Evolutionary conservation across 1,140 invertebrate genomes (phyloP).

Genomic region (Cecropterus lyciades): DNA sequence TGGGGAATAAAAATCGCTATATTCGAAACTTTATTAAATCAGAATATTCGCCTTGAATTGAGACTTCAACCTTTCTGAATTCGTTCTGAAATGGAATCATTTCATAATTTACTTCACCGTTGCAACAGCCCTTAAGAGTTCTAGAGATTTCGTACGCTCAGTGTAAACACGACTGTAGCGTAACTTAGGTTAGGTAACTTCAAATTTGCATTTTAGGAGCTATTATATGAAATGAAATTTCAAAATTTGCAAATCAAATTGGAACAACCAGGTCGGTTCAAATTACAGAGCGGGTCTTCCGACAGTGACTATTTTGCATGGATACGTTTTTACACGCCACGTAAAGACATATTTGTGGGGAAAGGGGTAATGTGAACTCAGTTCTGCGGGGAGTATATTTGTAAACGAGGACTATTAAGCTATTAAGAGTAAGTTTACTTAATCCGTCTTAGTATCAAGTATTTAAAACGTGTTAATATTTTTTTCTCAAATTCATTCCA

Average conservation of each 20-base stretch:
- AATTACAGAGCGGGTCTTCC: background rate
- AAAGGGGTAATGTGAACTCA: no score
- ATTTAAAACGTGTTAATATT: no score
- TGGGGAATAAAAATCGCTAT: no score
- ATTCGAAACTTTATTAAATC: no score
- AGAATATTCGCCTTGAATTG: background rate
- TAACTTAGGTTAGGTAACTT: conserved; percentile 4
- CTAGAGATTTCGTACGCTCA: background rate
- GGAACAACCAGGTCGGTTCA: conserved; percentile 10
- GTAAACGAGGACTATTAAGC: no score
- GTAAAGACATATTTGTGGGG: background rate
- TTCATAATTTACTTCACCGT: background rate
- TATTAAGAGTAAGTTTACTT: no score
- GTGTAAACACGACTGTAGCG: background rate
- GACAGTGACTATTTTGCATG: conserved; percentile 5
- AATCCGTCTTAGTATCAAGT: no score
- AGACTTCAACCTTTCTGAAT: background rate
- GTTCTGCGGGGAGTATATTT: no score
- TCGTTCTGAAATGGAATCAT: background rate
- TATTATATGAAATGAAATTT: conserved; percentile 26
- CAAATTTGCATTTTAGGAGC: conserved; percentile 29
- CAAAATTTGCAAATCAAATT: conserved; percentile 32
- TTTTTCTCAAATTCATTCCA: no score
- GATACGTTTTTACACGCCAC: background rate
- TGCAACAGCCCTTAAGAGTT: background rate